A percentile compares a stretch with the other conserved stretches of the same genome.
phyloP scores from a whole-genome alignment of 1,140 invertebrate species.

The Diachasma alloeum region DNA sequence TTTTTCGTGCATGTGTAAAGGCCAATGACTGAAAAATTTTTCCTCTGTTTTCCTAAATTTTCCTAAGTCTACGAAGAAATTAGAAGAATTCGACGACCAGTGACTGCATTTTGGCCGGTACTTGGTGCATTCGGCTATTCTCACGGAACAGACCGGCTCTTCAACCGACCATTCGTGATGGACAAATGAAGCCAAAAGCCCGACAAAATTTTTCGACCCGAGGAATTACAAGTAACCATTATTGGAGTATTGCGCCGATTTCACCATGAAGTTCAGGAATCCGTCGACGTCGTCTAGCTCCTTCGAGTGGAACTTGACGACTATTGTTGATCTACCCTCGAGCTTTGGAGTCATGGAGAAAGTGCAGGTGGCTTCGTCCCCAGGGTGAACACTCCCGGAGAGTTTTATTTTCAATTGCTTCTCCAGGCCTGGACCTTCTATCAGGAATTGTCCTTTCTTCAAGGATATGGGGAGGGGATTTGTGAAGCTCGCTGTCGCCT shows the following conservation, averaged over 20 bases:
- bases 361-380: conserved; percentile 71
- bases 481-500: conserved; percentile 75
- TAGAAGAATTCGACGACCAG: no score
- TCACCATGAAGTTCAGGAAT: conserved; percentile 57
- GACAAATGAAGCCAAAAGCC: no score
- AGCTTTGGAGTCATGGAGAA: conserved; percentile 78
- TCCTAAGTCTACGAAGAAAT: no score
- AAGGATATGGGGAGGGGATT: conserved; percentile 84
- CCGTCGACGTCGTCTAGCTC: conserved; percentile 87
- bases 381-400: conserved; percentile 70
- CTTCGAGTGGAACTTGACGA: conserved; percentile 82
- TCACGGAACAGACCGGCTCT: no score
- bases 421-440: conserved; percentile 82
- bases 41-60: no score
- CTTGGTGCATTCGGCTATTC: no score
- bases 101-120: no score
- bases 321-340: conserved; percentile 77
- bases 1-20: no score
- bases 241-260: not conserved
- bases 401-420: conserved; percentile 76
- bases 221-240: not conserved
- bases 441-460: conserved; percentile 77
- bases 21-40: no score
- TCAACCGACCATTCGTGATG: no score
- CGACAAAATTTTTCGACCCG: no score